phyloP scores from a whole-genome alignment of 2,888 invertebrate genomes.

The Plutella xylostella region DNA sequence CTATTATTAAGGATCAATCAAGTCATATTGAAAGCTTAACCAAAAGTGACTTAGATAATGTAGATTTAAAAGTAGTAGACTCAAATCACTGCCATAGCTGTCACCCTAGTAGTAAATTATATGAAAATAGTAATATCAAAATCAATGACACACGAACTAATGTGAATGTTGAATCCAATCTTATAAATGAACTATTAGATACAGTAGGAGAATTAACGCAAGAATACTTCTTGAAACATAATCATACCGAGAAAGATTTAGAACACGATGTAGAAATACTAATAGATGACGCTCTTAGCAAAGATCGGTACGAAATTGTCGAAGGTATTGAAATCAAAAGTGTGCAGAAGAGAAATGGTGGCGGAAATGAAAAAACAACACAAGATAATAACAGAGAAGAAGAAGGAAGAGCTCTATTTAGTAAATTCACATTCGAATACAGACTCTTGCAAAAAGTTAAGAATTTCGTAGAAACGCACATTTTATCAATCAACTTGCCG shows the following conservation, averaged over 20 bases:
- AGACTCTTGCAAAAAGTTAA: conserved; percentile 71
- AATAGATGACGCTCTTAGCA: conserved; percentile 66
- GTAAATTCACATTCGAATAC: conserved; percentile 56
- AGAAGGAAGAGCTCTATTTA: conserved; percentile 46
- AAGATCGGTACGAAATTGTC: conserved; percentile 67
- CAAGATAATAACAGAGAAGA: conserved; percentile 19
- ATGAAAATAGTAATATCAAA: conserved; percentile 16
- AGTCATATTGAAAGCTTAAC: conserved; percentile 39
- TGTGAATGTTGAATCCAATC: conserved; percentile 17
- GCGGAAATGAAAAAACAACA: no score
- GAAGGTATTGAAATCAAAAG: conserved; percentile 68
- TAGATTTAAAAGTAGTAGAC: conserved; percentile 46
- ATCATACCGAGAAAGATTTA: conserved; percentile 45
- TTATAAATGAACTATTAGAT: conserved; percentile 38
- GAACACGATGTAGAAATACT: conserved; percentile 66
- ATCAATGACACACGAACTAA: conserved; percentile 20
- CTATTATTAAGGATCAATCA: conserved; percentile 26
- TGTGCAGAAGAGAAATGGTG: conserved; percentile 21
- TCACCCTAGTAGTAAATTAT: conserved; percentile 33
- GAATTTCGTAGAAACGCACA: conserved; percentile 70
- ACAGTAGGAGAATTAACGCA: conserved; percentile 37
- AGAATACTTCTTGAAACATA: conserved; percentile 25
- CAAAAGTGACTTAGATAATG: conserved; percentile 37
- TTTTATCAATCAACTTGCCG: conserved; percentile 74
- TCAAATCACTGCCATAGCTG: conserved; percentile 59